Conservation (phyloP, 2,888 invertebrate species). For the Mesodorylaimus sp. region DNA sequence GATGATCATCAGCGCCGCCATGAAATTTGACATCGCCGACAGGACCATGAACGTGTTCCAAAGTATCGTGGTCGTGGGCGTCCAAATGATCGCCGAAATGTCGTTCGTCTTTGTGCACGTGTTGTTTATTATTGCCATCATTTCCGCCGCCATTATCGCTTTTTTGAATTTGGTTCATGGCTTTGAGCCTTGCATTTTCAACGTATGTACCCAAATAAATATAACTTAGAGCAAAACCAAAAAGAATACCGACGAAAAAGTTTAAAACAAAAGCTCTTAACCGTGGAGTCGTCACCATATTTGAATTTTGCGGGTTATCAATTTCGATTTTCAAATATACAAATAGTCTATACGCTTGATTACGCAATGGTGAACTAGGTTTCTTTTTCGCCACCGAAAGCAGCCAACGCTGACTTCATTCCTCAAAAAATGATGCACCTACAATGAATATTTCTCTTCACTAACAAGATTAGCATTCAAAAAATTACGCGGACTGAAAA, state of each 20-base stretch:
- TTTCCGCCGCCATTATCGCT: neutral
- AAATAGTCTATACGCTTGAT: too few relatives aligned
- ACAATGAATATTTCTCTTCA: too few relatives aligned
- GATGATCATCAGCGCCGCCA: slow-evolving; percentile 7
- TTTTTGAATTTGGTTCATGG: neutral
- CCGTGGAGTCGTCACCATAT: too few relatives aligned
- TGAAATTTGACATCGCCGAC: slow-evolving; percentile 24
- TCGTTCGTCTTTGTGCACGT: slow-evolving; percentile 5
- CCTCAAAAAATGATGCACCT: too few relatives aligned
- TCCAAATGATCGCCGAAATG: slow-evolving; percentile 9
- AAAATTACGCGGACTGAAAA: too few relatives aligned
- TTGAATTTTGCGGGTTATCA: too few relatives aligned
- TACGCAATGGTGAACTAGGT: too few relatives aligned
- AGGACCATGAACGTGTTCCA: slow-evolving; percentile 24
- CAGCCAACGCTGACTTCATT: too few relatives aligned
- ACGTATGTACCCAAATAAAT: slow-evolving; percentile 7
- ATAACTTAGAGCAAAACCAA: slow-evolving; percentile 9
- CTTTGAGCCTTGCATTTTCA: neutral
- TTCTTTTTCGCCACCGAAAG: too few relatives aligned
- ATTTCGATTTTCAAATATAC: too few relatives aligned
- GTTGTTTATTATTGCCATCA: neutral
- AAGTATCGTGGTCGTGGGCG: slow-evolving; percentile 8
- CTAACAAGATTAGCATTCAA: too few relatives aligned
- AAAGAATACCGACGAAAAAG: slow-evolving; percentile 3
- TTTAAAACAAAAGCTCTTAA: neutral